Conservation (phyloP, 64 coral and sea anemone genomes). For the Montipora sp. region DNA sequence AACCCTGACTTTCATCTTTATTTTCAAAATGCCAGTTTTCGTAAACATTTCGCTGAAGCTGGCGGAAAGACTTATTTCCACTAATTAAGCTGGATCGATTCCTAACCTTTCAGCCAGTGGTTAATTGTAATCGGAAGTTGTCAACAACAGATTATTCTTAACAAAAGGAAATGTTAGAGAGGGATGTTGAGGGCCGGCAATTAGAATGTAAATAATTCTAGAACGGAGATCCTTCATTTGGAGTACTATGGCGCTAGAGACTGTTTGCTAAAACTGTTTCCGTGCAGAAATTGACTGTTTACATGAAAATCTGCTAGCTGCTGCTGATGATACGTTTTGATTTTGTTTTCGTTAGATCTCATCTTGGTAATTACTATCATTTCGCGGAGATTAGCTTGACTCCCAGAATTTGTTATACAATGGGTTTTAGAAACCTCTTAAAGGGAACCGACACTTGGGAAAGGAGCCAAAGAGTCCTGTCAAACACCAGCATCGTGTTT, state of each 20-base stretch:
- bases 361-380: not conserved
- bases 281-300: constrained; percentile 14
- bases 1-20: not conserved
- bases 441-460: no score
- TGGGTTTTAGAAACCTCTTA: no score
- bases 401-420: no score
- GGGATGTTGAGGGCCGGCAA: not conserved
- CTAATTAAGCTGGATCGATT: no score
- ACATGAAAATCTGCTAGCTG: not conserved
- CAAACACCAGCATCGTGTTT: no score
- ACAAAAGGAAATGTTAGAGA: not conserved
- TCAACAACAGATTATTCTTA: constrained; percentile 18
- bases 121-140: constrained; percentile 31
- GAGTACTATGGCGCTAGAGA: not conserved
- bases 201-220: not conserved
- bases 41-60: not conserved
- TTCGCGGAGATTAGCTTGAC: no score
- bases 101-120: not conserved
- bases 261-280: not conserved
- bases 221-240: not conserved
- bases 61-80: no score
- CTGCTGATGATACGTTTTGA: not conserved
- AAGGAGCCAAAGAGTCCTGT: no score
- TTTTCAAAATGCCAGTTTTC: not conserved
- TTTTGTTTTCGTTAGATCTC: constrained; percentile 13